phyloP scores from a whole-genome alignment of 2,113 vertebrate species.

The Microcebus griseorufus region DNA sequence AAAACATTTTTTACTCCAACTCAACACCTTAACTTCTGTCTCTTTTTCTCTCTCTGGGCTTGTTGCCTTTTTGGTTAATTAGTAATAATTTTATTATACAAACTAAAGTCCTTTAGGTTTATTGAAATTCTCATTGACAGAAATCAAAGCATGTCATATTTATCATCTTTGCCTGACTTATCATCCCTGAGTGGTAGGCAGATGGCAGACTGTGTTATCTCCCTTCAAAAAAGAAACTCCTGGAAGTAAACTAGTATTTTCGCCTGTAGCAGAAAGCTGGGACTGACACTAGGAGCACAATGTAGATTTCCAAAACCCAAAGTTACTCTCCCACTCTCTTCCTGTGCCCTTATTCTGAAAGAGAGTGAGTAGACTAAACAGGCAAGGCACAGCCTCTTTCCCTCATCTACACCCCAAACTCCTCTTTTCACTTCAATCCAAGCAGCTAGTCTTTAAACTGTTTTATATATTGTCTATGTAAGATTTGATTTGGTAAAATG shows the following conservation, averaged over 20 bases:
- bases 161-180: constrained; percentile 13
- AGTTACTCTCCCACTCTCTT: constrained; percentile 1
- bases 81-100: constrained; percentile 38
- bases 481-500: constrained; percentile 36
- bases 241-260: constrained; percentile 22
- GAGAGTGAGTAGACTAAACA: not conserved
- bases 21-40: constrained; percentile 9
- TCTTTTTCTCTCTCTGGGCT: not conserved
- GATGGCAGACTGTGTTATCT: not conserved
- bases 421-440: not conserved
- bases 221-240: constrained; percentile 6
- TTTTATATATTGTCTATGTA: constrained; percentile 8
- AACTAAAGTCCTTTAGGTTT: constrained; percentile 46
- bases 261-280: not conserved
- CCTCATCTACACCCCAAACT: not conserved
- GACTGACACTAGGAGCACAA: not conserved
- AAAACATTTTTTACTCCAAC: not conserved
- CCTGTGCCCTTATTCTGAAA: not conserved
- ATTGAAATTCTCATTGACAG: constrained; percentile 10
- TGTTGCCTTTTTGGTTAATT: not conserved
- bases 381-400: not conserved
- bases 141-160: constrained; percentile 4
- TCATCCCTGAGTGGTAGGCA: not conserved
- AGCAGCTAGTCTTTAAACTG: constrained; percentile 2
- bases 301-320: not conserved